A percentile compares a stretch with the other conserved stretches of the same genome.
Evolutionary conservation across 2,888 invertebrate species (phyloP).

Genomic region (Coronaproctus castanopsis): DNA sequence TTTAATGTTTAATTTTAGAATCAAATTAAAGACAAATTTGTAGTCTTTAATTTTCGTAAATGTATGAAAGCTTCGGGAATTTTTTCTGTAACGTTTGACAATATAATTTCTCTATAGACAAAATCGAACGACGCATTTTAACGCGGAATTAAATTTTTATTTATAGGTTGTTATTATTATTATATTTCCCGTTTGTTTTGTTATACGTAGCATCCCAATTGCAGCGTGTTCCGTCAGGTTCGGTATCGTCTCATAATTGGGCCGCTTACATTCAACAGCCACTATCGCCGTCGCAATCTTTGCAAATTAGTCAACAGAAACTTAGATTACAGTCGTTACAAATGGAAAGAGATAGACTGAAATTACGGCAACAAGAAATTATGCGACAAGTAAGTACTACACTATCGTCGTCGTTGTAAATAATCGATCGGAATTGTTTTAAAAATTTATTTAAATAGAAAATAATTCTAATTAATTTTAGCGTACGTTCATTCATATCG

Average conservation of each 20-base stretch:
- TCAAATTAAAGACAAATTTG: too few species aligned
- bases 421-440: not conserved
- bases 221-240: constrained; percentile 35
- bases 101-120: too few species aligned
- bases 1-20: too few species aligned
- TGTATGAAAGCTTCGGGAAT: too few species aligned
- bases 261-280: constrained; percentile 30
- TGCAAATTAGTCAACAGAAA: constrained; percentile 52
- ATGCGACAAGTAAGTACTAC: constrained; percentile 45
- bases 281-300: constrained; percentile 32
- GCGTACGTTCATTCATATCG: not conserved
- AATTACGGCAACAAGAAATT: constrained; percentile 75
- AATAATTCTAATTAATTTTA: not conserved
- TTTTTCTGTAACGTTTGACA: too few species aligned
- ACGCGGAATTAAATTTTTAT: too few species aligned
- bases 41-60: too few species aligned
- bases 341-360: constrained; percentile 69
- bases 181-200: too few species aligned
- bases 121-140: too few species aligned
- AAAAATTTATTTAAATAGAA: not conserved
- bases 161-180: too few species aligned
- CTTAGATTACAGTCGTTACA: constrained; percentile 62
- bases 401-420: not conserved
- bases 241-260: constrained; percentile 32
- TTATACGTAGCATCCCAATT: constrained; percentile 31